These are phyloP conservation scores for Eremophila alpestris DNA, from an alignment of 2,797 vertebrate genomes.

Conservation along the genomic window DNA sequence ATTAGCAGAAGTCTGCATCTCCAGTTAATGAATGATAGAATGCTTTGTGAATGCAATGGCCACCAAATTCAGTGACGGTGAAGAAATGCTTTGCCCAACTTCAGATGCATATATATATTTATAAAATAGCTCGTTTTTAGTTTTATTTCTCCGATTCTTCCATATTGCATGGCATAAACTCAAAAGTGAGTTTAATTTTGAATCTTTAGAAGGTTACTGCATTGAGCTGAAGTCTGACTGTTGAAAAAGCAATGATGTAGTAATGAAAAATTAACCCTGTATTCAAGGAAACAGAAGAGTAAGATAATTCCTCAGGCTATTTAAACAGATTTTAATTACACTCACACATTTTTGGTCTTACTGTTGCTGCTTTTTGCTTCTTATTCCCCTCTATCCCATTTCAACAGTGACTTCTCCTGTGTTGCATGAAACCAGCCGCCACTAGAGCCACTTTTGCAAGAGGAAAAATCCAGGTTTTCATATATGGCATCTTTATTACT, in stretches of 20 bases:
- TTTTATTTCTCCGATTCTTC: neutral
- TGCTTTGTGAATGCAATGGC: neutral
- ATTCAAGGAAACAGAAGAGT: neutral
- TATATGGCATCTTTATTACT: neutral
- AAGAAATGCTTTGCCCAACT: neutral
- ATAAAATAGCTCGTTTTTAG: neutral
- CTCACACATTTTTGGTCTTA: neutral
- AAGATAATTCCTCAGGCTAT: neutral
- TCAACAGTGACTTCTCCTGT: neutral
- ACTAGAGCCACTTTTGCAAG: neutral
- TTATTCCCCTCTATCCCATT: neutral
- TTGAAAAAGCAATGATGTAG: neutral
- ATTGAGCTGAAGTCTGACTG: neutral
- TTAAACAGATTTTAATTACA: neutral
- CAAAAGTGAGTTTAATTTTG: neutral
- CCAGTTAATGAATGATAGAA: neutral
- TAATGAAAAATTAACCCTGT: neutral
- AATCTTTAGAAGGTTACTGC: neutral
- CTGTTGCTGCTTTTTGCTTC: neutral
- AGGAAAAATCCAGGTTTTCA: neutral
- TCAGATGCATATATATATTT: neutral
- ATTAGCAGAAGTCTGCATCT: conserved; percentile 12
- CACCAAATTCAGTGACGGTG: neutral
- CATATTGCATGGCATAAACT: neutral
- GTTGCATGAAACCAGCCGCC: neutral